Evolutionary conservation across 2,888 invertebrate species (phyloP).

Genomic region (Girardia tigrina): DNA sequence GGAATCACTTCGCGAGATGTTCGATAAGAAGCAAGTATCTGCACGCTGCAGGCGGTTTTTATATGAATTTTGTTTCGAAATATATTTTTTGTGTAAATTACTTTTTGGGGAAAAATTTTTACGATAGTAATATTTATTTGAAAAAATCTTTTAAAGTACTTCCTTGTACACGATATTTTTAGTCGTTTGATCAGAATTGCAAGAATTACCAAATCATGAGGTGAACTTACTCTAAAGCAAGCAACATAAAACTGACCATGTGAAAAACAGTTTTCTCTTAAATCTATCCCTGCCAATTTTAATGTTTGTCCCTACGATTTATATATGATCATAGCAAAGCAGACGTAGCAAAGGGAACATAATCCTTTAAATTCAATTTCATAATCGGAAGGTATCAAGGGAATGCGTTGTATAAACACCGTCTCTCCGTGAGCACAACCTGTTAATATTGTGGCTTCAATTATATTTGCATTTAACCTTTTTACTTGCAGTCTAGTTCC

Average conservation of each 20-base stretch:
- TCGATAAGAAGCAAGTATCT: no score
- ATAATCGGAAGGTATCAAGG: slow-evolving; percentile 27
- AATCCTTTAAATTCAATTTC: slow-evolving; percentile 29
- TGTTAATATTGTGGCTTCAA: slow-evolving; percentile 33
- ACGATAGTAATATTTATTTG: no score
- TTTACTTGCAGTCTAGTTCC: slow-evolving; percentile 38
- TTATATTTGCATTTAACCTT: slow-evolving; percentile 31
- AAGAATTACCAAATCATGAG: slow-evolving; percentile 26
- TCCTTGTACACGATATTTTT: no score
- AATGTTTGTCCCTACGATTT: slow-evolving; percentile 38
- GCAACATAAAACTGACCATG: slow-evolving; percentile 38
- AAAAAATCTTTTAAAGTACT: no score
- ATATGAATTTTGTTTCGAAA: no score
- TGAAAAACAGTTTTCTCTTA: slow-evolving; percentile 30
- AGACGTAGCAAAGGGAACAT: slow-evolving; percentile 34
- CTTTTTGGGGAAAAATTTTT: no score
- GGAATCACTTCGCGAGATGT: no score
- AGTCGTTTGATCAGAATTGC: slow-evolving; percentile 29
- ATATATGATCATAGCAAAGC: slow-evolving; percentile 35
- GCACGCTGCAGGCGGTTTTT: no score
- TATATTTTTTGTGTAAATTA: no score
- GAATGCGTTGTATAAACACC: slow-evolving; percentile 35
- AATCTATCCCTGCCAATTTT: slow-evolving; percentile 33
- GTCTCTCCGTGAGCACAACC: slow-evolving; percentile 33
- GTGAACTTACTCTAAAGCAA: slow-evolving; percentile 34